Evolutionary conservation across 92 coral and sea anemone genomes (phyloP).

Genomic region (Porites cylindrica): DNA sequence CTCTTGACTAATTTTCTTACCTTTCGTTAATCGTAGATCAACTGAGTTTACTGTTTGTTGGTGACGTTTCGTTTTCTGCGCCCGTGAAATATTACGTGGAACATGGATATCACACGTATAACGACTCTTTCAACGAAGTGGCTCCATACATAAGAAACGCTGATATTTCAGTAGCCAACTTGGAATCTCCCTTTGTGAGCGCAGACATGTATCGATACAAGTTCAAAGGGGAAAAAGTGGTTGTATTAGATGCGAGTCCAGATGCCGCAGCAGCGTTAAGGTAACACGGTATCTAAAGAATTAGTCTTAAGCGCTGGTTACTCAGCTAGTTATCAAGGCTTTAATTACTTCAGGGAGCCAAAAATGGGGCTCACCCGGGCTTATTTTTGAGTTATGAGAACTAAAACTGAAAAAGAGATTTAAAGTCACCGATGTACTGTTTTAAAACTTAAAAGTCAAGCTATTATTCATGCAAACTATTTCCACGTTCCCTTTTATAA

Average conservation of each 20-base stretch:
- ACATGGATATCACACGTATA: slow-evolving; percentile 63
- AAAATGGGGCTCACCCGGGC: too few relatives aligned
- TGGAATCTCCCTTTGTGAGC: slow-evolving; percentile 79
- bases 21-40: not conserved
- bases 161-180: slow-evolving; percentile 85
- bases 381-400: too few relatives aligned
- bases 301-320: too few relatives aligned
- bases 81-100: slow-evolving; percentile 60
- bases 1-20: not conserved
- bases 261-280: slow-evolving; percentile 55
- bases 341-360: too few relatives aligned
- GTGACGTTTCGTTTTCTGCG: slow-evolving; percentile 80
- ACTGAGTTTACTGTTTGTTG: slow-evolving; percentile 77
- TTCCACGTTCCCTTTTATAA: too few relatives aligned
- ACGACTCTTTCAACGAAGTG: slow-evolving; percentile 71
- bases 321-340: too few relatives aligned
- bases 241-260: slow-evolving; percentile 45
- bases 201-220: slow-evolving; percentile 46
- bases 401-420: too few relatives aligned
- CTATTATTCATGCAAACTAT: too few relatives aligned
- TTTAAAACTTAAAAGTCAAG: too few relatives aligned
- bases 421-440: too few relatives aligned
- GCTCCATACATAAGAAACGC: slow-evolving; percentile 72
- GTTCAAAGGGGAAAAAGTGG: not conserved
- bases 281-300: slow-evolving; percentile 2